These are phyloP conservation scores for Antechinus flavipes DNA, from an alignment of 2,113 vertebrate species.

Conservation along the genomic window DNA sequence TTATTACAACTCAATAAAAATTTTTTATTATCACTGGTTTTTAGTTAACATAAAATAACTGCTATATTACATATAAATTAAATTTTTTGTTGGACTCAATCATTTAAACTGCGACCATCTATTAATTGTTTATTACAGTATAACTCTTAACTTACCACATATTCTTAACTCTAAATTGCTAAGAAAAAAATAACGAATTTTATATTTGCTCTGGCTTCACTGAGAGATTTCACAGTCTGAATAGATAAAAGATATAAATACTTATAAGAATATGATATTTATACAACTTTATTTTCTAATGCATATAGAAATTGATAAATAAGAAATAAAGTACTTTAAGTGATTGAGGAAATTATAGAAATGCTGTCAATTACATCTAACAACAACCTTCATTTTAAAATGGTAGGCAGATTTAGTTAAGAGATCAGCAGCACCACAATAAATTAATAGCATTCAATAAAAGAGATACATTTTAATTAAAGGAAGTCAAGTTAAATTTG, in stretches of 20 bases:
- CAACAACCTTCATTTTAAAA: constrained; percentile 24
- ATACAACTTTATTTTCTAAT: constrained; percentile 51
- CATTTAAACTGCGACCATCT: constrained; percentile 16
- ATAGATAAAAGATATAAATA: constrained; percentile 41
- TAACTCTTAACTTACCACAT: constrained; percentile 34
- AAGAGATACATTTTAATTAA: neutral
- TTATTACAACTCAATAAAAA: constrained; percentile 1
- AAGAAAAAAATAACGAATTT: constrained; percentile 50
- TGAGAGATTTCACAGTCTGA: constrained; percentile 28
- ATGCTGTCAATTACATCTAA: neutral
- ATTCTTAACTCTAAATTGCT: constrained; percentile 23
- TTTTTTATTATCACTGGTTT: constrained; percentile 12
- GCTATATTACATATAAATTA: constrained; percentile 37
- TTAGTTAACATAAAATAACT: constrained; percentile 30
- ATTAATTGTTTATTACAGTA: constrained; percentile 53
- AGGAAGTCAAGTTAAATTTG: neutral
- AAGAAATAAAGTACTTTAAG: constrained; percentile 42
- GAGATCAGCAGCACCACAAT: neutral
- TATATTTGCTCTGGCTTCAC: constrained; percentile 51
- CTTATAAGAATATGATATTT: constrained; percentile 44
- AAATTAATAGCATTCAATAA: neutral
- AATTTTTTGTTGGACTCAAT: neutral
- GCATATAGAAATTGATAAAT: constrained; percentile 37
- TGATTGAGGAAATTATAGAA: neutral
- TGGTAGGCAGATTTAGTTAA: neutral